These are phyloP conservation scores for Vannuccia rotundouncinata DNA, from an alignment of 2,888 invertebrate species.

Conservation along the genomic window DNA sequence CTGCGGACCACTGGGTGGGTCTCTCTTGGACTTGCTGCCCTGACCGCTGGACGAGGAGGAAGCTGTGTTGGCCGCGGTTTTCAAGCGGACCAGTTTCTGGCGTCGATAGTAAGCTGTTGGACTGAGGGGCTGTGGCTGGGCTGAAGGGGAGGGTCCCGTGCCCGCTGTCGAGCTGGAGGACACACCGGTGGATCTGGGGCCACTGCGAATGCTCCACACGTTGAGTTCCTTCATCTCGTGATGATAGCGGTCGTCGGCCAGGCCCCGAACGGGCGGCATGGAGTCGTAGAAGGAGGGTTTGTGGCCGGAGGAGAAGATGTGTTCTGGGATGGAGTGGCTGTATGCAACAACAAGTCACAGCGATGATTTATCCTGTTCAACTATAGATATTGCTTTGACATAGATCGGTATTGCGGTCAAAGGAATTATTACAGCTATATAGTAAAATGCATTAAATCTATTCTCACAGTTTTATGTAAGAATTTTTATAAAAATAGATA, in stretches of 20 bases:
- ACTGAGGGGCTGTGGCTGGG: neutral
- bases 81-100: neutral
- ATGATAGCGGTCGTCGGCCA: neutral
- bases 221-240: neutral
- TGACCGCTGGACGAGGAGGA: neutral
- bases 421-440: too few species aligned
- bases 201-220: neutral
- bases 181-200: too few species aligned
- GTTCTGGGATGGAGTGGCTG: neutral
- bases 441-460: neutral
- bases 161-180: neutral
- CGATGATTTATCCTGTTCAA: too few species aligned
- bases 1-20: neutral
- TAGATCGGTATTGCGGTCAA: too few species aligned
- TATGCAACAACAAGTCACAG: too few species aligned
- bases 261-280: neutral
- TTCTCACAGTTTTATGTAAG: neutral
- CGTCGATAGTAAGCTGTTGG: neutral
- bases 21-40: neutral
- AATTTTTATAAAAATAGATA: too few species aligned
- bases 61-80: neutral
- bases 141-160: neutral
- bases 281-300: neutral
- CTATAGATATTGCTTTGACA: too few species aligned
- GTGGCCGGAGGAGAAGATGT: neutral